Evolutionary conservation across 2,797 vertebrate genomes (phyloP), one percentile per base, ranked within the genome.

Genomic region (Coreius guichenoti): DNA sequence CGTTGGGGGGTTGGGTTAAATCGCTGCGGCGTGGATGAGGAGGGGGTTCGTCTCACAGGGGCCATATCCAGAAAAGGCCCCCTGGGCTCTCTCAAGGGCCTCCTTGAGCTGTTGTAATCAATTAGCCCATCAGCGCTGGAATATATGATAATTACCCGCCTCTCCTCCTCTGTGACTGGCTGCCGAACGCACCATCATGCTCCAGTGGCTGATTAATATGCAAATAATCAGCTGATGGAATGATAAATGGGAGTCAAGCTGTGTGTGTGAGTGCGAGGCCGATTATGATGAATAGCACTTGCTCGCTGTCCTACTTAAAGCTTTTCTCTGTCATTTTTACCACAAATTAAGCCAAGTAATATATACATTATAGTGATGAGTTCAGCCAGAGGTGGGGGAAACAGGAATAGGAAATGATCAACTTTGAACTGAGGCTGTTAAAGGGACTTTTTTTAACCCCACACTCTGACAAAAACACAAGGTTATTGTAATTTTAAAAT

Each of bases 141-240:
- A 97, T 96, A 95, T 96, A 95, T 96, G 95, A 95, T 97, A 97
- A 96, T 97, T 96, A 96, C 95, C 92, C 92, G 93, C 94, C 93
- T 95, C 95, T 93, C 92, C 91, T 92, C 93, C 93, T 92, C 91
- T 6, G 91, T 69, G 72, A 78, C 83, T 87, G 80, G 82, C 85
- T 82, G 49, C 58, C 39, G 77, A 67, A 90, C 4, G 91, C 93
- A 93, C 94, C 91, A 95, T 95, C 96, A 95, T 92, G 95, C 95
- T 96, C 95, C 95, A 93, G 93, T 94, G 94, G 93, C 95, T 97
- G 95, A 97, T 97, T 97, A 97, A 96, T 97, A 97, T 97, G 96
- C 96, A 96, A 97, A 97, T 97, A 96, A 96, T 96, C 94, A 94
- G 93, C 94, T 95, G 95, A 96, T 96, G 95, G 95, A 94, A 95